Conservation (phyloP, 2,888 invertebrate genomes). For the Orchesellides sinensis region DNA sequence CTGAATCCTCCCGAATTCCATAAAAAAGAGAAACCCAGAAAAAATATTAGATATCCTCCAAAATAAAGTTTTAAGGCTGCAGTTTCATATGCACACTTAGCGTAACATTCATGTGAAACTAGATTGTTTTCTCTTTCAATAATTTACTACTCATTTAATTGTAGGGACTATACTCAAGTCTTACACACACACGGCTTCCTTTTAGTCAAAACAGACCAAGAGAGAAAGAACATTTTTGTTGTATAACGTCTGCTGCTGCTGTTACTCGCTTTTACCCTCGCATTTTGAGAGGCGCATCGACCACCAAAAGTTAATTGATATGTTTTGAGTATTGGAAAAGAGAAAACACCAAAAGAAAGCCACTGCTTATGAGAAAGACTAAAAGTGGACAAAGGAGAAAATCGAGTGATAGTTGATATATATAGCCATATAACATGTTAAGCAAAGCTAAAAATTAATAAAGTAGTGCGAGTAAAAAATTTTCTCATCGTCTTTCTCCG, state of each 20-base stretch:
- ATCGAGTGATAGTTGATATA: slow-evolving; percentile 12
- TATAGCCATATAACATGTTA: slow-evolving; percentile 26
- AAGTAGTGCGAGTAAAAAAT: slow-evolving; percentile 37
- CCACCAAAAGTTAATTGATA: slow-evolving; percentile 6
- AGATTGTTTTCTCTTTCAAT: not conserved
- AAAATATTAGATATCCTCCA: slow-evolving; percentile 7
- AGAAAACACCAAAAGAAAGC: not conserved
- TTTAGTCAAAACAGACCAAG: too few species aligned
- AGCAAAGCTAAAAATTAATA: slow-evolving; percentile 40
- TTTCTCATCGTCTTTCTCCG: slow-evolving; percentile 60
- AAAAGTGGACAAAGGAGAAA: not conserved
- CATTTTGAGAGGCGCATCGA: not conserved
- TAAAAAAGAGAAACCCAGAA: slow-evolving; percentile 41
- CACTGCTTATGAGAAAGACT: too few species aligned
- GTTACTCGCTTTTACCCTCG: not conserved
- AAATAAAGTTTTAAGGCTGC: slow-evolving; percentile 21
- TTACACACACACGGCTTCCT: too few species aligned
- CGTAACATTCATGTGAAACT: not conserved
- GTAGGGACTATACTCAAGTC: slow-evolving; percentile 27
- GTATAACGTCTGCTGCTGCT: not conserved
- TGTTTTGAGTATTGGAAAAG: not conserved
- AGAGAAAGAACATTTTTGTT: not conserved
- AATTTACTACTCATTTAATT: slow-evolving; percentile 41
- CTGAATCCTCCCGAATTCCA: slow-evolving; percentile 66
- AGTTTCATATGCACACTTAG: not conserved